Evolutionary conservation across 2,888 invertebrate genomes (phyloP), one percentile per base, ranked within the genome.

Genomic region (Dicycla oo): DNA sequence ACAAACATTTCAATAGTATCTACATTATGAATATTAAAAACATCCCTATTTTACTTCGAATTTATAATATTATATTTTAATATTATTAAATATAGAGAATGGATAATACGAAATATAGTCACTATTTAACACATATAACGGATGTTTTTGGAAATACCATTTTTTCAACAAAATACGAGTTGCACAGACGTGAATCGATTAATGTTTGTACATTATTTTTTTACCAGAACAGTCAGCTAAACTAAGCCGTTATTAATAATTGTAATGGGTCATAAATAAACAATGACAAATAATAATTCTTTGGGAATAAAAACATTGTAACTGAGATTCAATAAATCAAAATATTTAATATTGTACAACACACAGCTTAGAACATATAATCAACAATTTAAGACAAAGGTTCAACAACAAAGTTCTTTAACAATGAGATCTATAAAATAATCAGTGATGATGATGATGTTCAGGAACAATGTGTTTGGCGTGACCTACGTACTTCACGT

Each of bases 341-440:
- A 20, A 63, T 15, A 38, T 63, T 43, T 58, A 49, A 54, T 80
- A 74, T 67, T 20, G 38, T 74, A 80, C 80, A 67, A 75, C 38
- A 62, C 26, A 67, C n/a, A 66, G 8, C 53, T 66, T 49, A 58
- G 11, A 11, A 45, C 15, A 49, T 13, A 63, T 7, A 57, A 61
- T 68, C 26, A 80, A 80, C 75, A 64, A 80, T 53, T 54, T 45
- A 43, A 61, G 7, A 49, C 30, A 23, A 45, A 56, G 4, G 23
- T 73, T 74, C 4, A 80, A 80, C 74, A 80, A 80, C 47, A 18
- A 53, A 10, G 6, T 47, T 30, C 6, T n/a, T 51, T 7, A 65
- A 75, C 66, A 67, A 60, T 62, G 2, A 53, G 13, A n/a, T 73
- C 13, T 4, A 7, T 15, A 10, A 2, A 51, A 26, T 30, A n/a